Conservation (phyloP, 2,113 vertebrate genomes). For the Stictonetta naevosa region DNA sequence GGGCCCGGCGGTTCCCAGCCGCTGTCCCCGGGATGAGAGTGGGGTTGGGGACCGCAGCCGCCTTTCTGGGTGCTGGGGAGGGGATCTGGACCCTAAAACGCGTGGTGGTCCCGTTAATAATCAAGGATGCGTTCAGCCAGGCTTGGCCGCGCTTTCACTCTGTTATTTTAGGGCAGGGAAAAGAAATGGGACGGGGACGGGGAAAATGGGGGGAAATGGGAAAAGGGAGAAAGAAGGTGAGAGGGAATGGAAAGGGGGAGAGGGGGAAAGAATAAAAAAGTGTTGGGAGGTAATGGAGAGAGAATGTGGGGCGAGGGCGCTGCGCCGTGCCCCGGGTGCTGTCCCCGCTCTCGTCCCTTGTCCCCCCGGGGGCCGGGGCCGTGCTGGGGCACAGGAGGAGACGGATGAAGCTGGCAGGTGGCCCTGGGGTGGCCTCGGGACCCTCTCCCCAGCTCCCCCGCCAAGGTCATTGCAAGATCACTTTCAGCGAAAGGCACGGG, state of each 20-base stretch:
- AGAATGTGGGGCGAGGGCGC: background rate
- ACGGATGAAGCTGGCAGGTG: constrained; percentile 40
- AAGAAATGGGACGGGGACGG: accelerated
- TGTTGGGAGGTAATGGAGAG: background rate
- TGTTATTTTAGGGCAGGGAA: background rate
- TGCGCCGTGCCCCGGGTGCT: background rate
- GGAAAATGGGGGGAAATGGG: background rate
- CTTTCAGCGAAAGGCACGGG: background rate
- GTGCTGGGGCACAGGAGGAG: background rate
- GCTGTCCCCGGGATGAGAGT: background rate
- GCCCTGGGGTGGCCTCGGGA: background rate
- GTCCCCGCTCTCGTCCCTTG: background rate
- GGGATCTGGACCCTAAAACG: background rate
- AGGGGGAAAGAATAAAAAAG: background rate
- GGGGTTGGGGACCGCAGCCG: background rate
- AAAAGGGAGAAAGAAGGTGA: background rate
- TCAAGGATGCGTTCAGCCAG: accelerated
- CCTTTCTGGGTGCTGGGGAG: background rate
- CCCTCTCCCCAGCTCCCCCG: background rate
- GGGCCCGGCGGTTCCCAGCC: accelerated
- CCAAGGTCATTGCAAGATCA: constrained; percentile 61
- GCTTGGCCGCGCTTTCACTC: background rate
- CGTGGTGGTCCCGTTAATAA: background rate
- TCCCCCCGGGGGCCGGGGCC: background rate
- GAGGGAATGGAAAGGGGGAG: background rate